These are phyloP conservation scores for Hemibagrus guttatus DNA, from an alignment of 2,797 vertebrate genomes.

Conservation along the genomic window DNA sequence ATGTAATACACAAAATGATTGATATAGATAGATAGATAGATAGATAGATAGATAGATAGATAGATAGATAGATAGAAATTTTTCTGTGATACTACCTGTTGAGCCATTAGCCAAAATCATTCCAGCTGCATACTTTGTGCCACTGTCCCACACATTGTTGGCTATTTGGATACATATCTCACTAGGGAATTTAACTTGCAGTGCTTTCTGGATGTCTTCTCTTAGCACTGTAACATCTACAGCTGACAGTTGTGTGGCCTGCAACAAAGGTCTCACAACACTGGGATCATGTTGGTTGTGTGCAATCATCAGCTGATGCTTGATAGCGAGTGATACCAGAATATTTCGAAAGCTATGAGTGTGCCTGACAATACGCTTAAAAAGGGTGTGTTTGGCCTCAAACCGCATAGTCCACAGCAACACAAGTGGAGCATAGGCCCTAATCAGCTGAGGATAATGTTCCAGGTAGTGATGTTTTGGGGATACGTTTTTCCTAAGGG, in stretches of 20 bases:
- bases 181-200: conserved; percentile 44
- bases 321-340: conserved; percentile 6
- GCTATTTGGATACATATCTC: conserved; percentile 37
- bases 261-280: too few relatives aligned
- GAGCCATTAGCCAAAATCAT: conserved; percentile 51
- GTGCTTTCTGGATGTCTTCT: conserved; percentile 28
- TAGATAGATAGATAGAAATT: too few relatives aligned
- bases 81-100: conserved; percentile 43
- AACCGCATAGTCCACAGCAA: conserved; percentile 27
- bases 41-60: too few relatives aligned
- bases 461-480: conserved; percentile 44
- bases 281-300: background rate
- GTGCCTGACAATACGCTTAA: conserved; percentile 40
- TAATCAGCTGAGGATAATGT: conserved; percentile 38
- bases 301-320: conserved; percentile 42
- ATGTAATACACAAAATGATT: too few relatives aligned
- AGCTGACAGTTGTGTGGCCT: conserved; percentile 37
- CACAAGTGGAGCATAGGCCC: conserved; percentile 30
- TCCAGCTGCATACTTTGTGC: conserved; percentile 49
- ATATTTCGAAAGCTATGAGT: conserved; percentile 45
- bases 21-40: too few relatives aligned
- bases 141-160: conserved; percentile 45
- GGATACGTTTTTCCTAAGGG: conserved; percentile 34
- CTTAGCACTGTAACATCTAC: conserved; percentile 26
- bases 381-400: too few relatives aligned